A percentile compares a stretch with the other conserved stretches of the same genome.
phyloP scores from a whole-genome alignment of 2,797 vertebrate genomes.

The Pristis pectinata region DNA sequence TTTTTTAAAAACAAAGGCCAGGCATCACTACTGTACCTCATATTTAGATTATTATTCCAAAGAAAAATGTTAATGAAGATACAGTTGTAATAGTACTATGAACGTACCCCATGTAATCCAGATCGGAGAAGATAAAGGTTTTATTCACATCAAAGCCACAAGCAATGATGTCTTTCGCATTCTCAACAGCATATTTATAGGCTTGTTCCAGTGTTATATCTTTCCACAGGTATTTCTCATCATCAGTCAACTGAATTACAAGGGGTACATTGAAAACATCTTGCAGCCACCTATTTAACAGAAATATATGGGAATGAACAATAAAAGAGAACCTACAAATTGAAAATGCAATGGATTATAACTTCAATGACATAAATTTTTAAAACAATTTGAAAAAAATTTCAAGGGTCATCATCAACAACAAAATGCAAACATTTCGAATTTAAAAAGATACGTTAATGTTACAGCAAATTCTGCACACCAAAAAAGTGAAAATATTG shows the following conservation, averaged over 20 bases:
- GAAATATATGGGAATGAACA: constrained; percentile 19
- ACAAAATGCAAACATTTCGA: not conserved
- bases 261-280: constrained; percentile 87
- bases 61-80: not conserved
- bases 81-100: not conserved
- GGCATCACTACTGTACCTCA: not conserved
- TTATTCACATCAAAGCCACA: constrained; percentile 93
- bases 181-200: constrained; percentile 74
- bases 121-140: constrained; percentile 96
- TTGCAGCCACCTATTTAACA: constrained; percentile 82
- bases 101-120: constrained; percentile 90
- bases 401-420: not conserved
- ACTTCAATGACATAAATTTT: not conserved
- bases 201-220: constrained; percentile 83
- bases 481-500: not conserved
- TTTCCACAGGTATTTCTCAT: constrained; percentile 98
- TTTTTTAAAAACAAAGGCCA: not conserved
- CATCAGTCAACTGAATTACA: constrained; percentile 93
- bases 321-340: not conserved
- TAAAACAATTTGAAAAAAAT: not conserved
- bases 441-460: not conserved
- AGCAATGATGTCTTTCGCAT: constrained; percentile 90
- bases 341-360: not conserved
- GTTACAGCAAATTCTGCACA: not conserved
- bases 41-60: not conserved